Conservation (phyloP, 2,797 vertebrate species). For the Tiaroga cobitis region DNA sequence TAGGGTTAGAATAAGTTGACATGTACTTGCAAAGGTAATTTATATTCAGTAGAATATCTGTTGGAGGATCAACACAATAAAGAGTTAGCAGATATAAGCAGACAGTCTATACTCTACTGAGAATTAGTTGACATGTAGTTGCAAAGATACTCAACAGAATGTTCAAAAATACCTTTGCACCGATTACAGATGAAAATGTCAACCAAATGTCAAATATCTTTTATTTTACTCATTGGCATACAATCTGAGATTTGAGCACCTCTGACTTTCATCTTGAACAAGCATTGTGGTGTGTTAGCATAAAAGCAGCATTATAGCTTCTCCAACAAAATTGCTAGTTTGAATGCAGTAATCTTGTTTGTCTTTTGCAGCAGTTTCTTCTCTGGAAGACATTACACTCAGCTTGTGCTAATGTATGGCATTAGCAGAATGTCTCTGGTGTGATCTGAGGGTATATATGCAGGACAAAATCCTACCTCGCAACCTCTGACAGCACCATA, state of each 20-base stretch:
- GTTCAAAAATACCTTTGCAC: not conserved
- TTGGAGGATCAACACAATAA: too few relatives aligned
- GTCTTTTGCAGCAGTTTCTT: slow-evolving; percentile 13
- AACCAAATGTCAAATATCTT: slow-evolving; percentile 22
- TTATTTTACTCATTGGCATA: not conserved
- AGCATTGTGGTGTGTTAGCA: not conserved
- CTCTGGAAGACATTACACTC: slow-evolving; percentile 9
- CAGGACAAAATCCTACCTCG: not conserved
- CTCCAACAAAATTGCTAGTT: slow-evolving; percentile 13
- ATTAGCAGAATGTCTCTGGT: slow-evolving; percentile 12
- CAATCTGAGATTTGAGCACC: not conserved
- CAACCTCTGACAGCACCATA: not conserved
- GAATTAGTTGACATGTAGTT: too few relatives aligned
- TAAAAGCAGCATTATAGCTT: slow-evolving; percentile 29
- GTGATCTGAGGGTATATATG: not conserved
- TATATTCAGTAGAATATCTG: too few relatives aligned
- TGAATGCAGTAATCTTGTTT: slow-evolving; percentile 4
- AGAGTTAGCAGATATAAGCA: too few relatives aligned
- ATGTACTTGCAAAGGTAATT: too few relatives aligned
- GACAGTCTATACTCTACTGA: too few relatives aligned
- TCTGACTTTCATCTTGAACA: slow-evolving; percentile 22
- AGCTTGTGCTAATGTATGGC: slow-evolving; percentile 8
- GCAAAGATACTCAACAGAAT: too few relatives aligned
- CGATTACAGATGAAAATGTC: slow-evolving; percentile 26
- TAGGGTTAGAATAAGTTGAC: too few relatives aligned